phyloP scores from a whole-genome alignment of 37 sponge, comb jelly and placozoan species.

The Cladorhizidae sp. region DNA sequence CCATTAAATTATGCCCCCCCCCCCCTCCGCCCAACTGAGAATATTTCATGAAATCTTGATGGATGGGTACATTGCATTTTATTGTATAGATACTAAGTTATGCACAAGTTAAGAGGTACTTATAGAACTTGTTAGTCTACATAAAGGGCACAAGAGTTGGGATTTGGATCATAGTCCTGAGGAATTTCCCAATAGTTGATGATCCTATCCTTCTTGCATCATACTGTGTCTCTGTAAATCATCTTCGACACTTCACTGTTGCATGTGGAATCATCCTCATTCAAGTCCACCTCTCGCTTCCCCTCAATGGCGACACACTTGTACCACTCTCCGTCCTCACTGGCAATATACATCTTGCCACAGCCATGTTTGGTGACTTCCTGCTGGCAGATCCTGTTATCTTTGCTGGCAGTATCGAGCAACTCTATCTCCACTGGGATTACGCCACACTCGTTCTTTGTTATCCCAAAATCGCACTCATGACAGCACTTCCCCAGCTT shows the following conservation, averaged over 20 bases:
- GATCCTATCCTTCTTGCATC: neutral
- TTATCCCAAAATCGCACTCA: slow-evolving; percentile 48
- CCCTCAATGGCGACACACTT: neutral
- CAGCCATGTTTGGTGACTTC: slow-evolving; percentile 31
- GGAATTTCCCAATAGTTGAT: neutral
- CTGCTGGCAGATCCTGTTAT: slow-evolving; percentile 2
- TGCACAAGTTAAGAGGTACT: too few species aligned
- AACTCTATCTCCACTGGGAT: slow-evolving; percentile 12
- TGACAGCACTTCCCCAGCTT: slow-evolving; percentile 19
- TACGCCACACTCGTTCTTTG: slow-evolving; percentile 2
- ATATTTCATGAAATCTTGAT: too few species aligned
- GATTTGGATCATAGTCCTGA: neutral
- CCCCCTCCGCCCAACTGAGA: too few species aligned
- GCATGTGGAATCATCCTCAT: neutral
- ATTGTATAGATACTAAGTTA: too few species aligned
- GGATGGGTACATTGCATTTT: too few species aligned
- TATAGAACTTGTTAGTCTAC: too few species aligned
- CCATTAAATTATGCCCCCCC: too few species aligned
- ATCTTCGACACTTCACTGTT: neutral
- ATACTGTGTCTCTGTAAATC: neutral
- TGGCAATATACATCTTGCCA: slow-evolving; percentile 1
- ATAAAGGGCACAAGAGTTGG: neutral
- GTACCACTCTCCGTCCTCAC: neutral
- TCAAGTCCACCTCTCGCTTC: neutral
- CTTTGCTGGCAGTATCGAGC: slow-evolving; percentile 5